A percentile compares a stretch with the other conserved stretches of the same genome.
phyloP scores from a whole-genome alignment of 2,888 invertebrate genomes.

The Drosophila nr. perissopoda region DNA sequence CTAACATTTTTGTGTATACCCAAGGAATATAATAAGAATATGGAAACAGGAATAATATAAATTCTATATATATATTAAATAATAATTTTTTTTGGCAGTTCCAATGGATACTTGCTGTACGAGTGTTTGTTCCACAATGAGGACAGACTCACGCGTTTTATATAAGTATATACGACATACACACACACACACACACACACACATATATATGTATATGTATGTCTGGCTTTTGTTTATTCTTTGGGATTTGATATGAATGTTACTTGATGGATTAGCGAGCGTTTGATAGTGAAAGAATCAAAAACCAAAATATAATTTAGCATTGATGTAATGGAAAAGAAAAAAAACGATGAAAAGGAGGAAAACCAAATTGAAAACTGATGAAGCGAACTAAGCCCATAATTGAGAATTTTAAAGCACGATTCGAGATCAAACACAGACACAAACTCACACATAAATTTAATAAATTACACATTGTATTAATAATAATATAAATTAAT shows the following conservation, averaged over 20 bases:
- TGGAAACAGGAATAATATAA: slow-evolving; percentile 19
- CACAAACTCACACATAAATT: slow-evolving; percentile 59
- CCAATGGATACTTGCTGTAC: slow-evolving; percentile 35
- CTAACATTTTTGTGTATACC: slow-evolving; percentile 50
- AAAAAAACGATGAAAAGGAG: slow-evolving; percentile 29
- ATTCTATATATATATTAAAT: slow-evolving; percentile 35
- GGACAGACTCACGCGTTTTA: slow-evolving; percentile 51
- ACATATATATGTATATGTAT: slow-evolving; percentile 20
- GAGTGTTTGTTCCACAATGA: slow-evolving; percentile 23
- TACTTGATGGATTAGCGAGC: slow-evolving; percentile 68
- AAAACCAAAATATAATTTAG: slow-evolving; percentile 50
- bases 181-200: slow-evolving; percentile 16
- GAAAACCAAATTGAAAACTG: slow-evolving; percentile 13
- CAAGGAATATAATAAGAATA: slow-evolving; percentile 34
- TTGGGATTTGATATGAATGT: slow-evolving; percentile 71
- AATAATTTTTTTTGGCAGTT: slow-evolving; percentile 46
- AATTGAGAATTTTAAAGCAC: slow-evolving; percentile 72
- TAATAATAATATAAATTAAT: slow-evolving; percentile 71
- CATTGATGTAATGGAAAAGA: slow-evolving; percentile 43
- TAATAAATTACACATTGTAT: slow-evolving; percentile 78
- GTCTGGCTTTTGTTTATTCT: slow-evolving; percentile 57
- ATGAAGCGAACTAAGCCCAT: slow-evolving; percentile 63
- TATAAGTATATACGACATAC: slow-evolving; percentile 54
- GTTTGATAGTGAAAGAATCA: slow-evolving; percentile 45
- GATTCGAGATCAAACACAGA: slow-evolving; percentile 64